Evolutionary conservation across 2,113 vertebrate genomes (phyloP), one percentile per base, ranked within the genome.

Genomic region (Tapirus terrestris): DNA sequence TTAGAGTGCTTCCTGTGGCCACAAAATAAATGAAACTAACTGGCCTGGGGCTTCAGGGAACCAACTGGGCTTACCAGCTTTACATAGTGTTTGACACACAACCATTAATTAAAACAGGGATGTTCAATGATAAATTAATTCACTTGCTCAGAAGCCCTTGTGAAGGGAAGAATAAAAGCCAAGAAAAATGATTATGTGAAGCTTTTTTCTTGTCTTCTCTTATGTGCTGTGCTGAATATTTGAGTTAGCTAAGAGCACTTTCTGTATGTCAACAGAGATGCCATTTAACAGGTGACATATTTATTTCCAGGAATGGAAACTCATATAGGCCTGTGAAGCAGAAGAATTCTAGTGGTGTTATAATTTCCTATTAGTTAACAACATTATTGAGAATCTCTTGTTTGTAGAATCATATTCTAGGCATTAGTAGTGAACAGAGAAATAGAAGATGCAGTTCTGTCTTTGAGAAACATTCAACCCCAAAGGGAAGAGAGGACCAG

Each of bases 31-130:
- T 51, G 53, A 79, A 95, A 45, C 72, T n/a, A 25, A 89, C 25
- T 76, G 39, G 11, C 75, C 70, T 20, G n/a, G 16, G 63, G 75
- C 88, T 96, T 92, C 75, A 67, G 75, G 76, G 92, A 94, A 83
- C 65, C 89, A 75, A 1, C 20, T 63, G 67, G 58, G 85, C 76
- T 93, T 88, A 81, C 43, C 77, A 94, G 76, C 13, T 17, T 88
- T 83, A 60, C 6, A 1, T 33, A 23, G 76, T 79, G 36, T 90
- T 89, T 87, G 36, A 84, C 75, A 43, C 5, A 31, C 17, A 93
- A n/a, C 90, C 21, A 11, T 97, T 96, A 93, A 93, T 98, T 96
- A 95, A 76, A 72, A 36, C 82, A 81, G 67, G 48, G 36, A 67
- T 81, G 36, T 76, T 96, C 36, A 43, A 13, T 80, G 79, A 91